Evolutionary conservation across 2,113 vertebrate species (phyloP), one percentile per base, ranked within the genome.

Genomic region (Sterna hirundo): DNA sequence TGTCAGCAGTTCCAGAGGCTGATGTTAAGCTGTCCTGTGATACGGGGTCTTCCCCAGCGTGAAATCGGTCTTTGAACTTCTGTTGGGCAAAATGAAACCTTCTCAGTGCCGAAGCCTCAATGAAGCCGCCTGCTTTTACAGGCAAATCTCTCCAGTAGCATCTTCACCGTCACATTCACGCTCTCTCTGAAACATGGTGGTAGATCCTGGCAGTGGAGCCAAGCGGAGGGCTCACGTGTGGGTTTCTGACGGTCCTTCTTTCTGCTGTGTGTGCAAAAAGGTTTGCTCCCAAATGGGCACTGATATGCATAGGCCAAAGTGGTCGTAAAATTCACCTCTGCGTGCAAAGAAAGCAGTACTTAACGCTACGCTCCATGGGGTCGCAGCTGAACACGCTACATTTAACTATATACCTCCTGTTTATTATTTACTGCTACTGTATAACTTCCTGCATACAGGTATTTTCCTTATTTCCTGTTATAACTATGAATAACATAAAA

Each of bases 381-480:
- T 61, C 86, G 68, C 58, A 75, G 75, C 94, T 88, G 91, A 90
- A 91, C 46, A 13, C 60, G 87, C 95, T 70, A 78, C 87, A 52
- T 95, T 74, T 94, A 91, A 94, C 78, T 77, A 32, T 88, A 95
- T 94, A 95, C 86, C 94, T 93, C 94, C 82, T 83, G 55, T 86
- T 93, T 91, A 65, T 95, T 95, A 89, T 91, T 96, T 93, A 94
- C 87, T 94, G 84, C 94, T 95, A 96, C 84, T 90, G 79, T 93
- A 88, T 74, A 88, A 52, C 60, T 78, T 96, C 49, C 65, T 66
- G 19, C n/a, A 72, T 82, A 71, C n/a, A 70, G 46, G 46, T 86
- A 52, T 49, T 81, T 86, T 91, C 42, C 93, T 90, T 0, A 36
- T 93, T 90, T 94, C 71, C 26, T 77, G 76, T 91, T 83, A 44